Evolutionary conservation across 2,888 invertebrate genomes (phyloP), one percentile per base, ranked within the genome.

Genomic region (Agrochola lota): DNA sequence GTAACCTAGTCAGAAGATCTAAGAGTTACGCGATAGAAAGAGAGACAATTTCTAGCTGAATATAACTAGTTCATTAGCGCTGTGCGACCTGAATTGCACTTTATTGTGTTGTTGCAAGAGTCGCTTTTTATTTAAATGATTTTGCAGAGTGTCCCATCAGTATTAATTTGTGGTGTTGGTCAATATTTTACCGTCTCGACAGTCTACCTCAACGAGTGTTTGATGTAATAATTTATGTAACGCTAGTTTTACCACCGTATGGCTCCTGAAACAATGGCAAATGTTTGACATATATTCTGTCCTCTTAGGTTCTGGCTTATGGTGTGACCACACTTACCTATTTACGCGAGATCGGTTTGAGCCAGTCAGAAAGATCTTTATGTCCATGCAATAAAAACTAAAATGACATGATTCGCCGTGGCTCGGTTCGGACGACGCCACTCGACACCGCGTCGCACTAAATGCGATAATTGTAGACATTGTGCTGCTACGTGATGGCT

Each of bases 181-280:
- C 30, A 62, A 77, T 76, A 73, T 55, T 49, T 63, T 66, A 69
- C 74, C 62, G 69, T 77, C 62, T 72, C 5, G 46, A 74, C 69
- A 84, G 62, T 70, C 84, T 84, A 84, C 84, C 84, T 84, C 86
- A 81, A 75, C 74, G 72, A 40, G 71, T 84, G 81, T 84, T 79
- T 75, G 64, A 74, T 79, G 67, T 74, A 67, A 86, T 83, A 17
- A 67, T 78, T 83, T 83, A 30, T 71, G 59, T 82, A 78, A 35
- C 55, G 67, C 59, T 83, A 78, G 74, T 35, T 30, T 43, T 2
- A 30, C 64, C 35, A 49, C 57, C 0, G 9, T 8, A 64, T 70
- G 71, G 71, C 70, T 80, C 75, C 60, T 49, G 30, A 73, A 43
- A 7, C 11, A 23, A 17, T 26, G 23, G 7, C 2, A 46, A 74